Evolutionary conservation across 1,140 invertebrate species (phyloP).

Genomic region (Nixonia krombeini): DNA sequence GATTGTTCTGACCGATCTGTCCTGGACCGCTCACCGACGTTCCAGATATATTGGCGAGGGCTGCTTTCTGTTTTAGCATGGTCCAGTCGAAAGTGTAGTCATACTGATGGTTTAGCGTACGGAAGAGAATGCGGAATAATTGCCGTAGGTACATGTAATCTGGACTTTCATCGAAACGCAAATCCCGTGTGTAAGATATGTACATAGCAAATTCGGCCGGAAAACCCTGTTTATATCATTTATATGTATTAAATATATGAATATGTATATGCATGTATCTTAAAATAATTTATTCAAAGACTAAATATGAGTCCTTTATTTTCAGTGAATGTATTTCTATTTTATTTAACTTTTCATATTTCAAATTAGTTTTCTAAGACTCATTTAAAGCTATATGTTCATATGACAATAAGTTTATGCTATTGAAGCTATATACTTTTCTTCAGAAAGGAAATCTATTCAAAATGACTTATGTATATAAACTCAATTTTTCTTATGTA

Average conservation of each 20-base stretch:
- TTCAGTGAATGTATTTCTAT: too few species aligned
- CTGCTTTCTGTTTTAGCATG: constrained; percentile 93
- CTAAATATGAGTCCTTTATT: neutral
- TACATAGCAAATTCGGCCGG: constrained; percentile 99
- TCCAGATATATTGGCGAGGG: constrained; percentile 39
- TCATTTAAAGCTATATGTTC: too few species aligned
- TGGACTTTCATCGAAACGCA: constrained; percentile 95
- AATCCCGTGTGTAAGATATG: constrained; percentile 95
- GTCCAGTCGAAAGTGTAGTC: constrained; percentile 99
- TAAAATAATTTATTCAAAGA: neutral
- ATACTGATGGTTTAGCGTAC: constrained; percentile 98
- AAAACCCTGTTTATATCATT: constrained; percentile 78
- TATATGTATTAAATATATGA: constrained; percentile 2
- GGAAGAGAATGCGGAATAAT: constrained; percentile 97
- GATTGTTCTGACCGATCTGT: constrained; percentile 51
- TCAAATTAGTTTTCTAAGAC: too few species aligned
- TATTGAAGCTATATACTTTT: too few species aligned
- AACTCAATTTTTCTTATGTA: too few species aligned
- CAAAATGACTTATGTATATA: too few species aligned
- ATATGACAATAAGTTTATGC: too few species aligned
- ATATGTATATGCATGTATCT: neutral
- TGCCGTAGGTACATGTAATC: constrained; percentile 99
- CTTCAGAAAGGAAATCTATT: too few species aligned
- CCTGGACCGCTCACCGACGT: constrained; percentile 36
- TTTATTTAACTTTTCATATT: too few species aligned